These are phyloP conservation scores for Oryzias curvinotus DNA, from an alignment of 2,113 vertebrate species.

Conservation along the genomic window DNA sequence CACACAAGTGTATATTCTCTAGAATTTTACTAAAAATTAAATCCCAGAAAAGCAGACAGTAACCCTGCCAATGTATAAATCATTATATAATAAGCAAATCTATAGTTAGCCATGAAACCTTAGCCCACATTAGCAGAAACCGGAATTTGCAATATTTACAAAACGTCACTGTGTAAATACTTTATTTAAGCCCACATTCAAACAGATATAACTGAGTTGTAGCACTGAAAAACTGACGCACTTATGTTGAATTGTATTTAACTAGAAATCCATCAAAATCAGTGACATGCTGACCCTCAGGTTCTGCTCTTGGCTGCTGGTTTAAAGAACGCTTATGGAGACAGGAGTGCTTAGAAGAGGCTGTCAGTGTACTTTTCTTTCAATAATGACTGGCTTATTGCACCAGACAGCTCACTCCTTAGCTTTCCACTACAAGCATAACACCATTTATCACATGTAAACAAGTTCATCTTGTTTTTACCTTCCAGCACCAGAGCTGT, in stretches of 20 bases:
- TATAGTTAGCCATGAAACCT: too few relatives aligned
- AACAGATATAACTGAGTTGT: conserved; percentile 11
- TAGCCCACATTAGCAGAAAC: too few relatives aligned
- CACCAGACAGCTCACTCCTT: conserved; percentile 53
- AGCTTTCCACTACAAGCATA: conserved; percentile 52
- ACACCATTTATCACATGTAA: conserved; percentile 41
- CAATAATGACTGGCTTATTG: conserved; percentile 52
- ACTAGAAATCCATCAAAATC: conserved; percentile 56
- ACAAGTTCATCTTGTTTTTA: conserved; percentile 45
- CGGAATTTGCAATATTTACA: conserved; percentile 19
- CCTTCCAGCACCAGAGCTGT: conserved; percentile 21
- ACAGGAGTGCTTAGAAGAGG: conserved; percentile 27
- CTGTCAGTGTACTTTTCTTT: conserved; percentile 24
- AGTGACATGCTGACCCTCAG: conserved; percentile 43
- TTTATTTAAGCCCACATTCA: conserved; percentile 33
- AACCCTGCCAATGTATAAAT: too few relatives aligned
- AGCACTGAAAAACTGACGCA: conserved; percentile 53
- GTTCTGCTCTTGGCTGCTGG: conserved; percentile 35
- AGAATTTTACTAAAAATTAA: too few relatives aligned
- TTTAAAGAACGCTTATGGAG: conserved; percentile 17
- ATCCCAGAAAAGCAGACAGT: too few relatives aligned
- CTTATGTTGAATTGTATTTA: conserved; percentile 56
- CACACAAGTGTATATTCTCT: too few relatives aligned
- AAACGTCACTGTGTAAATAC: conserved; percentile 56
- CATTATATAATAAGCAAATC: too few relatives aligned